Conservation (phyloP, 1,140 invertebrate species). For the Drosophila miranda region DNA sequence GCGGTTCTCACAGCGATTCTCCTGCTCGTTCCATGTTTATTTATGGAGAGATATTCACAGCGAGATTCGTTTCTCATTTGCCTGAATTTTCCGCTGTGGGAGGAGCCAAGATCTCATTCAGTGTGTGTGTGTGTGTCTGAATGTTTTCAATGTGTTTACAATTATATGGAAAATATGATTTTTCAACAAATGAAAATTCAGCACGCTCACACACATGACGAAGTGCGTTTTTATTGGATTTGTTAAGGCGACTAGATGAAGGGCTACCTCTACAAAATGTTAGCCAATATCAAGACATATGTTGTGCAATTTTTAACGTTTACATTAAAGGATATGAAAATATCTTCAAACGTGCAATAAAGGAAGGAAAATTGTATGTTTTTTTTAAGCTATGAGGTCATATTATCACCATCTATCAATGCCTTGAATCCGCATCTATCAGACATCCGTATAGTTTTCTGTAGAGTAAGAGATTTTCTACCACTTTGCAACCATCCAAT, state of each 20-base stretch:
- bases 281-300: too few relatives aligned
- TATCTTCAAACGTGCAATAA: neutral
- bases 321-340: conserved; percentile 2
- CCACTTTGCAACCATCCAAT: too few relatives aligned
- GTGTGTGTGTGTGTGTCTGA: conserved; percentile 19
- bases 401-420: neutral
- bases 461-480: too few relatives aligned
- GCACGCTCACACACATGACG: conserved; percentile 27
- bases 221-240: too few relatives aligned
- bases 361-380: neutral
- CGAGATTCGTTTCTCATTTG: conserved; percentile 41
- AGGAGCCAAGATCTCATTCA: conserved; percentile 45
- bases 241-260: too few relatives aligned
- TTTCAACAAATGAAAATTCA: conserved; percentile 69
- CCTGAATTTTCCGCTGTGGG: conserved; percentile 30
- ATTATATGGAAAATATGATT: conserved; percentile 38
- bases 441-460: neutral
- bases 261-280: too few relatives aligned
- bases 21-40: conserved; percentile 37
- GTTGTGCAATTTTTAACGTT: too few relatives aligned
- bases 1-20: conserved; percentile 24
- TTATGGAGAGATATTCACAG: conserved; percentile 23
- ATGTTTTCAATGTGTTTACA: conserved; percentile 42
- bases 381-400: neutral
- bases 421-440: too few relatives aligned